Evolutionary conservation across 2,888 invertebrate species (phyloP).

Genomic region (Odontocerum albicorne): DNA sequence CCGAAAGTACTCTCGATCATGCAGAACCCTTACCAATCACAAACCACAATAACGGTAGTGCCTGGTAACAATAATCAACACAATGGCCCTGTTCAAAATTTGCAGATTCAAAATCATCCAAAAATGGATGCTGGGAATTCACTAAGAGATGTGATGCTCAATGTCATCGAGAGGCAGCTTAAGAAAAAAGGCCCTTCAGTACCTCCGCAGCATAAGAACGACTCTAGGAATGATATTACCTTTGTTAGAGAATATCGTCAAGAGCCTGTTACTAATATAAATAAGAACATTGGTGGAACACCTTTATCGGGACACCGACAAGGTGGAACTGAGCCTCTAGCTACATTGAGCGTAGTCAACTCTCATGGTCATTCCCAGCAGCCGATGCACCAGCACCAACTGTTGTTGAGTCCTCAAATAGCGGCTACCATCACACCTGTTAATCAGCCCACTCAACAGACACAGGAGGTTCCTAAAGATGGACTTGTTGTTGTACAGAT

Average conservation of each 20-base stretch:
- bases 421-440: conserved; percentile 70
- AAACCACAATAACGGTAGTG: conserved; percentile 50
- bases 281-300: conserved; percentile 39
- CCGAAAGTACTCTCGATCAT: conserved; percentile 45
- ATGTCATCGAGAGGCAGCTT: conserved; percentile 80
- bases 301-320: conserved; percentile 39
- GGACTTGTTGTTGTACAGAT: conserved; percentile 64
- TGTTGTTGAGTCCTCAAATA: conserved; percentile 54
- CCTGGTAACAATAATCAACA: conserved; percentile 38
- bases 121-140: conserved; percentile 45
- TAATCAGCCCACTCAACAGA: conserved; percentile 42
- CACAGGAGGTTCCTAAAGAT: conserved; percentile 60
- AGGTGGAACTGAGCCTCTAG: conserved; percentile 57
- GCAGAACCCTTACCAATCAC: conserved; percentile 36
- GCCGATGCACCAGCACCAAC: conserved; percentile 40
- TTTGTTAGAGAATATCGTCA: conserved; percentile 50
- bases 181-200: conserved; percentile 64
- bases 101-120: conserved; percentile 40
- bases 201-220: conserved; percentile 45
- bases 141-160: conserved; percentile 79
- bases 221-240: conserved; percentile 44
- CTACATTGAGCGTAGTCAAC: conserved; percentile 70
- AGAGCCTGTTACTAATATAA: conserved; percentile 37
- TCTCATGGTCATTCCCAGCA: conserved; percentile 44
- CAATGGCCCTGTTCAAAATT: conserved; percentile 39